phyloP scores from a whole-genome alignment of 2,113 vertebrate genomes.

The Carlito syrichta region DNA sequence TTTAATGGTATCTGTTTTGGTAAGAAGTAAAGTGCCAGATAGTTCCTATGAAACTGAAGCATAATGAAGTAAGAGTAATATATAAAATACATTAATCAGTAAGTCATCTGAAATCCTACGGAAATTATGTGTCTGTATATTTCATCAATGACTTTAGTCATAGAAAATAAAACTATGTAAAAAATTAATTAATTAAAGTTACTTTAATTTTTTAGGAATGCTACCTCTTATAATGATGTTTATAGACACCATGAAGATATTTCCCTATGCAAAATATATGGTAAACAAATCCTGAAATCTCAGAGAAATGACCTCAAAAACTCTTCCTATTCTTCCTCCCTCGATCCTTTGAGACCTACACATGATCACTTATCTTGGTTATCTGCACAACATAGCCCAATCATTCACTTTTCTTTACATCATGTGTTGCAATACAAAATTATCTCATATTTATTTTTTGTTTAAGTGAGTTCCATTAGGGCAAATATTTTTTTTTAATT shows the following conservation, averaged over 20 bases:
- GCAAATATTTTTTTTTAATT: neutral
- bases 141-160: neutral
- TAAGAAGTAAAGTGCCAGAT: neutral
- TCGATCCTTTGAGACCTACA: neutral
- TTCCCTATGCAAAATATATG: neutral
- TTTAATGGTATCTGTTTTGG: neutral
- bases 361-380: neutral
- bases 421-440: neutral
- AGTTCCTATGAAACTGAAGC: neutral
- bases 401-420: neutral
- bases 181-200: neutral
- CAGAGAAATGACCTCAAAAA: neutral
- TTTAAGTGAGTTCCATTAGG: neutral
- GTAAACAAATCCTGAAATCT: neutral
- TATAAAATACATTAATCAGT: neutral
- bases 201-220: neutral
- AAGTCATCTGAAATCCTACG: neutral
- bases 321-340: neutral
- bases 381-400: accelerated
- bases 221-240: neutral
- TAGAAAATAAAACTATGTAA: neutral
- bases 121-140: neutral
- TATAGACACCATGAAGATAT: neutral
- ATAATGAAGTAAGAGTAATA: neutral
- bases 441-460: neutral